phyloP scores from a whole-genome alignment of 2,113 vertebrate species.

The Rhea americana region DNA sequence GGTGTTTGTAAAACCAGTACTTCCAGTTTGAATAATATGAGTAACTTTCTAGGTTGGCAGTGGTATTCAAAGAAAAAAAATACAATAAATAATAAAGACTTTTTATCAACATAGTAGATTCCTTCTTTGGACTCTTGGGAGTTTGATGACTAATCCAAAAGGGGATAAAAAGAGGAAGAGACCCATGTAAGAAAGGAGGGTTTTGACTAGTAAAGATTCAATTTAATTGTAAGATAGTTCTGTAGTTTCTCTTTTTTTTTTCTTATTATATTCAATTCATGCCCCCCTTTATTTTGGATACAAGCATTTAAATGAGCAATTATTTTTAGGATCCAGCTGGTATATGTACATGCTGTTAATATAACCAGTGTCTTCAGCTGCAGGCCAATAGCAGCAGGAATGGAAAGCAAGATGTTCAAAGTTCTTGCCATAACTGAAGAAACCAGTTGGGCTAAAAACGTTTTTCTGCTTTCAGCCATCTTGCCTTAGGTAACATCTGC shows the following conservation, averaged over 20 bases:
- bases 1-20: neutral
- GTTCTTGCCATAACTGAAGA: neutral
- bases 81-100: neutral
- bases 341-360: neutral
- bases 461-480: neutral
- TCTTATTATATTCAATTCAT: neutral
- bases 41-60: neutral
- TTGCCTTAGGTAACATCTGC: neutral
- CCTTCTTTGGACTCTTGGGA: neutral
- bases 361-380: neutral
- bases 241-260: neutral
- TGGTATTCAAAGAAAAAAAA: neutral
- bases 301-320: neutral
- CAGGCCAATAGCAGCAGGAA: neutral
- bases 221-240: neutral
- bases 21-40: neutral
- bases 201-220: neutral
- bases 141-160: neutral
- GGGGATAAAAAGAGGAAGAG: neutral
- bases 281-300: neutral
- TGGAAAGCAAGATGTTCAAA: neutral
- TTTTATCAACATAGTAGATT: neutral
- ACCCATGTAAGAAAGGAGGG: neutral
- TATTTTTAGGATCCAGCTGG: neutral
- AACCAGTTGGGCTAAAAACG: neutral